Evolutionary conservation across 2,113 vertebrate species (phyloP), one percentile per base, ranked within the genome.

Genomic region (Gracilinanus agilis): DNA sequence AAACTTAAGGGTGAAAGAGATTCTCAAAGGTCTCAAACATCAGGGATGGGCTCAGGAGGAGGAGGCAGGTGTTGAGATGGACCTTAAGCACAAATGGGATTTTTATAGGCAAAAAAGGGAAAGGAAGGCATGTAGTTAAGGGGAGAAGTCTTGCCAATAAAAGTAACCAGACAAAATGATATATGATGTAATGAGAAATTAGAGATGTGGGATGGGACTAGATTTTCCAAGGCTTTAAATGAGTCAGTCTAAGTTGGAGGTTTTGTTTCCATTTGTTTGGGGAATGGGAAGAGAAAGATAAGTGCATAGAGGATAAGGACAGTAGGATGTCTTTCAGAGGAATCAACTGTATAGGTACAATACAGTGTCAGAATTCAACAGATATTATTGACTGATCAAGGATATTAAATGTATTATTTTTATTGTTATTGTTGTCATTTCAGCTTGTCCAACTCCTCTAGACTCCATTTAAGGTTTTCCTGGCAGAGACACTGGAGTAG

Each of bases 391-490:
- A 1, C 61, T 75, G 27, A 61, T 75, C n/a, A 34, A n/a, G 34
- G 61, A 34, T 13, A 75, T n/a, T 75, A 75, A 75, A 75, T 19
- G 34, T 16, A 75, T 49, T 5, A 49, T 49, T 49, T 49, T 49
- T 49, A 5, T 49, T 49, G 49, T 5, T 49, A 49, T 49, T 49
- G 49, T n/a, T 3, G 49, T 49, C 49, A 49, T 49, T 49, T 49
- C 49, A 49, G 19, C 58, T 3, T n/a, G 54, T 0, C 16, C 44
- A 9, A 44, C 34, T 44, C 54, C 40, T 4, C 2, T 0, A 0
- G 9, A 24, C 24, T 9, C n/a, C 53, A 2, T 27, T 55, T 0
- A 0, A 4, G 0, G 13, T 40, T 40, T 54, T 54, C 89, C 23
- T 40, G 16, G 49, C 49, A 49, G 49, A 49, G 49, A 49, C 49